Evolutionary conservation across 2,113 vertebrate genomes (phyloP).

Genomic region (Nibea coibor): DNA sequence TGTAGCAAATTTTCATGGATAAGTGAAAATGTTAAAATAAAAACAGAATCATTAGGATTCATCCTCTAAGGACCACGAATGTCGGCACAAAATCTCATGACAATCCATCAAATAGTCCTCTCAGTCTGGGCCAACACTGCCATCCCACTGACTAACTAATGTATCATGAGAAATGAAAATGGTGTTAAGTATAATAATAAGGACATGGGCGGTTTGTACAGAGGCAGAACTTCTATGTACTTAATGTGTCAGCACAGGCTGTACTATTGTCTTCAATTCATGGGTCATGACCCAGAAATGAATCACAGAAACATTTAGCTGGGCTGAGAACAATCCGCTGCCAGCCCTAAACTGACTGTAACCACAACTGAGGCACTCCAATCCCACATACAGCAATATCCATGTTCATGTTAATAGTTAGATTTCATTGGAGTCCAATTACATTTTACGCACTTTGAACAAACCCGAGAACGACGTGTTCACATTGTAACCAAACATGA

Average conservation of each 20-base stretch:
- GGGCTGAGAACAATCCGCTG: constrained; percentile 27
- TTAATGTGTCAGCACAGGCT: constrained; percentile 22
- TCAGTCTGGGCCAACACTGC: neutral
- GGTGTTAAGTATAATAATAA: constrained; percentile 1
- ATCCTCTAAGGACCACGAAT: neutral
- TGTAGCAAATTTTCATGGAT: neutral
- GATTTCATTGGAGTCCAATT: constrained; percentile 3
- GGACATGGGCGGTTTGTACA: neutral
- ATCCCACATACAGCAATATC: neutral
- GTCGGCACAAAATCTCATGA: neutral
- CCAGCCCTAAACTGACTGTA: neutral
- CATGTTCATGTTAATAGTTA: constrained; percentile 1
- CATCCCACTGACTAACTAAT: neutral
- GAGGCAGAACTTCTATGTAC: neutral
- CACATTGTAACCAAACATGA: constrained; percentile 3
- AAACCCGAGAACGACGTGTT: neutral
- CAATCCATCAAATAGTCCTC: neutral
- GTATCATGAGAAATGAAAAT: neutral
- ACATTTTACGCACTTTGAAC: constrained; percentile 1
- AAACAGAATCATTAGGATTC: neutral
- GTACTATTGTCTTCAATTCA: constrained; percentile 4
- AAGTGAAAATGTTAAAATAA: no score
- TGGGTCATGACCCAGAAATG: constrained; percentile 28
- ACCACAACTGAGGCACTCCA: constrained; percentile 8
- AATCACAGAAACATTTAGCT: constrained; percentile 39